Conservation (phyloP, 2,797 vertebrate species). For the Oophaga sylvatica region DNA sequence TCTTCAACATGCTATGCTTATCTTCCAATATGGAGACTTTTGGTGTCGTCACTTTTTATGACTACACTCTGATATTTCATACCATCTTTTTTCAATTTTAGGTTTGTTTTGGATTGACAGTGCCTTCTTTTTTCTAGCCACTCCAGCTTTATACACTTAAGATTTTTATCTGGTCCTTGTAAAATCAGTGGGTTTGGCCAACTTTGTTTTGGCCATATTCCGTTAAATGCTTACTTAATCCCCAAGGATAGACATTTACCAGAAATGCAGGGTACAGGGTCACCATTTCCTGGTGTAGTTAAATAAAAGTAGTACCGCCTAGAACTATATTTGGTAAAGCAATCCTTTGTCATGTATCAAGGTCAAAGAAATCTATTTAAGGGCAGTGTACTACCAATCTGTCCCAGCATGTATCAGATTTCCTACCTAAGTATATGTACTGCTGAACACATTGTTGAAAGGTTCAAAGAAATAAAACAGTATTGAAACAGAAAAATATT, state of each 20-base stretch:
- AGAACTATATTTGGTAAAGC: slow-evolving; percentile 13
- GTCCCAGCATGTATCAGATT: background rate
- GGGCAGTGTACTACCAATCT: background rate
- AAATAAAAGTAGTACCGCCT: slow-evolving; percentile 1
- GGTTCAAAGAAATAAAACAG: background rate
- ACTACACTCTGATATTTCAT: background rate
- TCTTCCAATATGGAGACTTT: background rate
- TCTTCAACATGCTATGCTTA: background rate
- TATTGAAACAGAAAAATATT: background rate
- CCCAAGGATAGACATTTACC: background rate
- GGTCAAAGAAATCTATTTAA: slow-evolving; percentile 26
- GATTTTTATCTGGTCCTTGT: background rate
- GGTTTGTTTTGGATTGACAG: background rate
- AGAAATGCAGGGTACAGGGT: slow-evolving; percentile 16
- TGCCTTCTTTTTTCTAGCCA: background rate
- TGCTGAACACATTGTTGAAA: background rate
- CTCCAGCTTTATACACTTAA: background rate
- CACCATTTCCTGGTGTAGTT: background rate
- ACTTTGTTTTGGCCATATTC: background rate
- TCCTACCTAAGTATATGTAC: background rate
- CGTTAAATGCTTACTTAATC: background rate
- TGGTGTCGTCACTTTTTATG: background rate
- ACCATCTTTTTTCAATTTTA: background rate
- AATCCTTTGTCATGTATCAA: slow-evolving; percentile 61
- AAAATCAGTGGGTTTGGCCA: too few species aligned